Base-by-base conservation (phyloP, 30 jellyfish, hydroid and myxozoan genomes). In the Phacellophora camtschatica region DNA sequence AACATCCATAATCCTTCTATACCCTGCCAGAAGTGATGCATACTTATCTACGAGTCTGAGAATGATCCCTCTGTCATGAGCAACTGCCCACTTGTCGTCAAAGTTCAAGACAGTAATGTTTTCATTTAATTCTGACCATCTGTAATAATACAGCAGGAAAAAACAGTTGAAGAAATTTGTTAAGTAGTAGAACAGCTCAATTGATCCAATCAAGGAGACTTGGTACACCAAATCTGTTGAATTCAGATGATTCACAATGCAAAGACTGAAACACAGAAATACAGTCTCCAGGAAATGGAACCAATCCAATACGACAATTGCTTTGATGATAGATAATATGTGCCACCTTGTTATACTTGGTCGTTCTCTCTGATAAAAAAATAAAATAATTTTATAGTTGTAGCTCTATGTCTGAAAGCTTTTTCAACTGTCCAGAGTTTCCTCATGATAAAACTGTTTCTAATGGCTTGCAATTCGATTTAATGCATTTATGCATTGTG, bases 221-320 rank as follows among this genome's bases (percentile, higher is more conserved):
- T 92, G 98, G 81, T 92, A 92, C 19, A 92, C 90, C 10, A 92
- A 74, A 77, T 92, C 98, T 24, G 69, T 62, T n/a, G 98, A 92
- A 53, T 94, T 76, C 85, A 92, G 35, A 48, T 88, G 96, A 83
- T 92, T 92, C 53, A 92, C 67, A 32, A 92, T 64, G 85, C 92
- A 86, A 59, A 92, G 53, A 64, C 97, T 86, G 86, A 84, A 42
- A 54, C 96, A 92, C 30, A 85, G 83, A 35, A 92, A 92, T 0
- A 84, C 93, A 10, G 94, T 92, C 64, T 92, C 98, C 57, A 84
- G 73, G 76, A 92, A 92, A 49, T 92, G 98, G 64, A 92, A 82
- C 98, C 98, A 92, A 77, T 92, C 98, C 61, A 92, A 68, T 8
- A 92, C 95, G 32, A 85, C 90, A 56, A 92, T 84, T 28, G 91